phyloP scores from a whole-genome alignment of 2,888 invertebrate genomes.

The Pollenia angustigena region DNA sequence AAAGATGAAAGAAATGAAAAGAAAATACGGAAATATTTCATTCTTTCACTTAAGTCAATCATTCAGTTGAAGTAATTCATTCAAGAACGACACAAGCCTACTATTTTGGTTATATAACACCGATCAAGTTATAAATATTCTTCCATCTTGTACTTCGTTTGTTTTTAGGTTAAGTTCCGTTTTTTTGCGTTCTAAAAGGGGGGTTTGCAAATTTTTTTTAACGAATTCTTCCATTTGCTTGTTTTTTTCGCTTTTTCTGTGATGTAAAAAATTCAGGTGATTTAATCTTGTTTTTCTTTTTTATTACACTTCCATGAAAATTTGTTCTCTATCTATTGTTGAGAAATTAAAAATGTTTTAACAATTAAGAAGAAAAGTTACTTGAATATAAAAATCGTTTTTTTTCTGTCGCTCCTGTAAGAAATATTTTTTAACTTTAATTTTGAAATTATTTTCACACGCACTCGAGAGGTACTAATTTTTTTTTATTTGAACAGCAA shows the following conservation, averaged over 20 bases:
- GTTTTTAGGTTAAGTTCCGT: slow-evolving; percentile 72
- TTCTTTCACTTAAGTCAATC: too few species aligned
- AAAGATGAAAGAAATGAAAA: too few species aligned
- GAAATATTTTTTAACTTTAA: slow-evolving; percentile 56
- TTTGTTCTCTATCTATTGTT: slow-evolving; percentile 32
- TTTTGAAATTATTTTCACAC: slow-evolving; percentile 70
- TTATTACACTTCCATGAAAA: slow-evolving; percentile 58
- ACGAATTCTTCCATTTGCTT: slow-evolving; percentile 46
- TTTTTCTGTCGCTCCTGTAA: slow-evolving; percentile 28
- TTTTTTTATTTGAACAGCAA: slow-evolving; percentile 56
- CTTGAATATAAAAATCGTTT: slow-evolving; percentile 13
- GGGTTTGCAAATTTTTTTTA: slow-evolving; percentile 53
- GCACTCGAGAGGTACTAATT: slow-evolving; percentile 65
- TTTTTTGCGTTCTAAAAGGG: slow-evolving; percentile 57
- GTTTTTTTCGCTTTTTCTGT: slow-evolving; percentile 47
- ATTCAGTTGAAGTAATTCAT: too few species aligned
- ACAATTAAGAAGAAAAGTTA: slow-evolving; percentile 13
- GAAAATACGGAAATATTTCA: too few species aligned
- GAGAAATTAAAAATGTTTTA: neutral
- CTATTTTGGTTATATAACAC: too few species aligned
- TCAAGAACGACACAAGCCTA: too few species aligned
- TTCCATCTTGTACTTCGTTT: slow-evolving; percentile 53
- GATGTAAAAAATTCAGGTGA: slow-evolving; percentile 63
- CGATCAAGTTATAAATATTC: too few species aligned
- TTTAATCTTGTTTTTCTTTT: slow-evolving; percentile 48